Evolutionary conservation across 2,797 vertebrate species (phyloP), one percentile per base, ranked within the genome.

Genomic region (Dallia pectoralis): DNA sequence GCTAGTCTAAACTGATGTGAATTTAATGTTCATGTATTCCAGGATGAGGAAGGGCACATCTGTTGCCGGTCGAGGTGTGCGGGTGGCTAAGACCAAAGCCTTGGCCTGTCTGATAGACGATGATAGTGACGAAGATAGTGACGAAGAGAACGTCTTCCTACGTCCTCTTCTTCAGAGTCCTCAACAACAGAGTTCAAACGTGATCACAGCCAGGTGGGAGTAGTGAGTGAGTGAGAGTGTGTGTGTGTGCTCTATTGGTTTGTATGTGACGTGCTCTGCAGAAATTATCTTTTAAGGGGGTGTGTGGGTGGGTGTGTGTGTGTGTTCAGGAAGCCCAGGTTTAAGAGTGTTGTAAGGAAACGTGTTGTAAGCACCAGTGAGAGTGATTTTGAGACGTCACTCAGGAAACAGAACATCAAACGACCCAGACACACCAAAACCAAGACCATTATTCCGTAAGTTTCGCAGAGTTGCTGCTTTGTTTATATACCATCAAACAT

Each of bases 81-180:
- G 85, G 6, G 62, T 59, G n/a, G 85, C 88, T 6, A 92, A 89
- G 80, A 80, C 30, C n/a, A 87, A 76, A 72, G 87, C 83, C 29
- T 25, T 78, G 67, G 32, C 3, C 0, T 61, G 56, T 73, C 76
- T 89, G 76, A 77, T 19, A 9, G 81, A 89, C 11, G 59, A 67
- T 9, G 82, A 70, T 18, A 53, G 27, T 40, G 74, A 85, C 19
- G 82, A 85, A 16, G 82, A 70, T 18, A 53, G 27, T 40, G 74
- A 85, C 19, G 82, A 85, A 16, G 86, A 91, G 27, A 80, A 81
- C 19, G 1, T 72, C 62, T 49, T 32, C 27, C 4, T 32, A 14
- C 61, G 56, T 27, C 12, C 36, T 49, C 29, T 19, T n/a, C 69
- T 9, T 9, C 48, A 56, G 15, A 25, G 16, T 29, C 32, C 47